Percentiles rank a stretch among this genome's conserved stretches.
Conservation (phyloP, 2,888 invertebrate genomes). For the Andricus curvator region DNA sequence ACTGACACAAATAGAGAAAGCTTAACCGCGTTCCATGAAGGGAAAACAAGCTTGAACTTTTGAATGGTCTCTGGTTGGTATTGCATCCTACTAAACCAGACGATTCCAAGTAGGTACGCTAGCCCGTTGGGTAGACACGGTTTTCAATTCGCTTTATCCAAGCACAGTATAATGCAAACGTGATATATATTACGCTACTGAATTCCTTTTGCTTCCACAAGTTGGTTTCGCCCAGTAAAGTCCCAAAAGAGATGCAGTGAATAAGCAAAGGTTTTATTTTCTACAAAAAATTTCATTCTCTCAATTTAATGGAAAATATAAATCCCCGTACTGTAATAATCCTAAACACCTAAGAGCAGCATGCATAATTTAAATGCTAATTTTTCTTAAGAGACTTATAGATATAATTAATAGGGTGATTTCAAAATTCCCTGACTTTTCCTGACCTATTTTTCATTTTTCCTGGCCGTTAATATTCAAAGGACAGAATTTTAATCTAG, state of each 20-base stretch:
- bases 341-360: background rate
- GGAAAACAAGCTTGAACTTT: conserved; percentile 27
- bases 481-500: too few species aligned
- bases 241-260: conserved; percentile 24
- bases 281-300: background rate
- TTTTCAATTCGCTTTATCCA: conserved; percentile 36
- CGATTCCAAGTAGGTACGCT: conserved; percentile 17
- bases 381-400: background rate
- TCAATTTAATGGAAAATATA: conserved; percentile 8
- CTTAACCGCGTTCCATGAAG: conserved; percentile 13
- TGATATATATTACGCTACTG: conserved; percentile 21
- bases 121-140: conserved; percentile 31
- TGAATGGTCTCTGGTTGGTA: conserved; percentile 30
- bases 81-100: conserved; percentile 33
- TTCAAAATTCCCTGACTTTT: too few species aligned
- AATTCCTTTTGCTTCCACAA: conserved; percentile 17
- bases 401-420: too few species aligned
- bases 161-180: conserved; percentile 30
- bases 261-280: conserved; percentile 2
- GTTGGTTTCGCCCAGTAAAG: conserved; percentile 16
- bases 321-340: background rate
- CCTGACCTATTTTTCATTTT: too few species aligned
- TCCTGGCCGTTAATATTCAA: too few species aligned
- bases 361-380: background rate
- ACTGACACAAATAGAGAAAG: conserved; percentile 16